Evolutionary conservation across 2,113 vertebrate species (phyloP).

Genomic region (Prietella phreatophila): DNA sequence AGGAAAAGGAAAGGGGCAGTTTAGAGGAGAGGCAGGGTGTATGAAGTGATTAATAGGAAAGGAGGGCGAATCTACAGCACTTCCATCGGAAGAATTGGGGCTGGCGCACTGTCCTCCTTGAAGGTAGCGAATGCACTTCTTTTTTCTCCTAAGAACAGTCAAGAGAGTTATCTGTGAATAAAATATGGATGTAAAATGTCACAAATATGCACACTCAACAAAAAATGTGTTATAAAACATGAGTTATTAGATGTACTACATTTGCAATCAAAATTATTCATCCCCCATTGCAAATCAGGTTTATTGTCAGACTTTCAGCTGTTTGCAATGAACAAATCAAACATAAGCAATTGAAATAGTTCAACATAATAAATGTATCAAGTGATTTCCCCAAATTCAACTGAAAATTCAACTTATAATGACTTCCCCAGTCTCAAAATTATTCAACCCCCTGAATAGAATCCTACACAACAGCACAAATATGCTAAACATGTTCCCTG

Average conservation of each 20-base stretch:
- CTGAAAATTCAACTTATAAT: too few species aligned
- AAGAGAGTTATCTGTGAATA: conserved; percentile 94
- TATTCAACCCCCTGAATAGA: too few species aligned
- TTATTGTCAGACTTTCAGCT: too few species aligned
- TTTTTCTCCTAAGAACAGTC: conserved; percentile 99
- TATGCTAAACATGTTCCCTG: too few species aligned
- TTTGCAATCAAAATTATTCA: too few species aligned
- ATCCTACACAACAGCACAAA: too few species aligned
- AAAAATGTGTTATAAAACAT: conserved; percentile 6
- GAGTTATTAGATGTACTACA: not conserved
- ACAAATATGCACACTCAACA: conserved; percentile 58
- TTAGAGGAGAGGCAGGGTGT: conserved; percentile 66
- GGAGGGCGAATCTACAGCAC: conserved; percentile 90
- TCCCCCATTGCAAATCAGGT: too few species aligned
- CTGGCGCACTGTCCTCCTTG: conserved; percentile 93
- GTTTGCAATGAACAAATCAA: too few species aligned
- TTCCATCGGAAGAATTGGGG: conserved; percentile 98
- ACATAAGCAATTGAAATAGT: too few species aligned
- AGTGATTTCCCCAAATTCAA: too few species aligned
- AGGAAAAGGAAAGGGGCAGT: conserved; percentile 68
- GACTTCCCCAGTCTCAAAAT: too few species aligned
- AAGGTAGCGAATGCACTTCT: conserved; percentile 99
- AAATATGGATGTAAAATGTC: conserved; percentile 79
- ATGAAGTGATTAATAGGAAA: conserved; percentile 71
- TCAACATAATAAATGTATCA: too few species aligned